Conservation (phyloP, 2,113 vertebrate genomes). For the Thamnophis sirtalis region DNA sequence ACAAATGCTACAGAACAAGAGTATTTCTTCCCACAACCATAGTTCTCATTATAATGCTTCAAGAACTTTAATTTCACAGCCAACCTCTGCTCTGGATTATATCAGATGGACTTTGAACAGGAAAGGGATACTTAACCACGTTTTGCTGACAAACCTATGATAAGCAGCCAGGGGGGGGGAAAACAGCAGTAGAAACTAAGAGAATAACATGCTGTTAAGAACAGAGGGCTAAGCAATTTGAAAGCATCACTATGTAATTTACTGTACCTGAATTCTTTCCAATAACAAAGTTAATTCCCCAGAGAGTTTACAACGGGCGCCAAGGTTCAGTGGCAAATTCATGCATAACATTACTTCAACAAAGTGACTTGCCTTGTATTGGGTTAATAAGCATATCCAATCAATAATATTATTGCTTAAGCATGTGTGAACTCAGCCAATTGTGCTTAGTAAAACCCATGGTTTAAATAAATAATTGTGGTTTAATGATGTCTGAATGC, state of each 20-base stretch:
- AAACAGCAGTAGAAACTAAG: neutral
- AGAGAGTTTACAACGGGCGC: neutral
- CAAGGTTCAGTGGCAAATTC: neutral
- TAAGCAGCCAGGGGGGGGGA: neutral
- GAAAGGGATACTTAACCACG: neutral
- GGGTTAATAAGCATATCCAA: neutral
- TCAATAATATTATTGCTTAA: neutral
- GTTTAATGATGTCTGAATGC: neutral
- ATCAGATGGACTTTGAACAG: fast-evolving
- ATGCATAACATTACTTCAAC: neutral
- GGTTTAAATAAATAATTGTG: neutral
- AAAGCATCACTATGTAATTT: neutral
- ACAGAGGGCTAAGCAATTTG: fast-evolving
- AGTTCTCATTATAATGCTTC: neutral
- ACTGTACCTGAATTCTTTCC: neutral
- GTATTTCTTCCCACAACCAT: fast-evolving
- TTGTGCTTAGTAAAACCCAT: neutral
- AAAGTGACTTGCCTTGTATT: neutral
- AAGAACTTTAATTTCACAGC: fast-evolving
- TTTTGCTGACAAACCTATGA: fast-evolving
- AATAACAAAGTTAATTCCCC: neutral
- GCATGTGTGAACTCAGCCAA: neutral
- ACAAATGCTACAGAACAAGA: fast-evolving
- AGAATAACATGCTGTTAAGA: fast-evolving
- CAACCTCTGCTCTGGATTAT: fast-evolving